phyloP scores from a whole-genome alignment of 2,888 invertebrate genomes.

The Tenthredo distinguenda region DNA sequence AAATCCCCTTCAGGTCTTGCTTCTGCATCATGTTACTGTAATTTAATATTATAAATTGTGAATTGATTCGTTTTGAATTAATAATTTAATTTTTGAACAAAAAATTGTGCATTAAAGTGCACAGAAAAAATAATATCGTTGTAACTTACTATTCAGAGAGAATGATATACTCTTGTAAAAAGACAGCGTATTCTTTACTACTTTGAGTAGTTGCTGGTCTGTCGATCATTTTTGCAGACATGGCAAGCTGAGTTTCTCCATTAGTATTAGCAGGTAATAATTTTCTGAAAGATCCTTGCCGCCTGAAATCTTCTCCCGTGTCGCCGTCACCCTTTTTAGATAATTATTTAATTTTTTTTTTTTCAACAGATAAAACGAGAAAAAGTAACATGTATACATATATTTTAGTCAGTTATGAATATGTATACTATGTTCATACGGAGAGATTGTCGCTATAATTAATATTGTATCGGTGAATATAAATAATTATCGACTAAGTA shows the following conservation, averaged over 20 bases:
- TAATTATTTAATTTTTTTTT: neutral
- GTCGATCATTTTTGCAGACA: slow-evolving; percentile 82
- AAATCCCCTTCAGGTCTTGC: slow-evolving; percentile 92
- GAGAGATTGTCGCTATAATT: neutral
- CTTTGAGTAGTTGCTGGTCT: slow-evolving; percentile 79
- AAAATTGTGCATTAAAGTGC: neutral
- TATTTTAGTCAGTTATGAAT: no score
- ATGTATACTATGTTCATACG: neutral
- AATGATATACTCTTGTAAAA: slow-evolving; percentile 93
- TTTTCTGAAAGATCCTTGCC: slow-evolving; percentile 81
- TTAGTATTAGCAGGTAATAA: slow-evolving; percentile 80
- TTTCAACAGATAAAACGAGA: neutral
- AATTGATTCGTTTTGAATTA: neutral
- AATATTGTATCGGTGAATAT: neutral
- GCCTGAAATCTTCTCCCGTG: slow-evolving; percentile 76
- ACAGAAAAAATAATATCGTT: neutral
- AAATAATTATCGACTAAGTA: neutral
- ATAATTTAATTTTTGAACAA: neutral
- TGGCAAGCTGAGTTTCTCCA: slow-evolving; percentile 81
- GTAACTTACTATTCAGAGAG: slow-evolving; percentile 94
- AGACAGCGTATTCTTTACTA: slow-evolving; percentile 86
- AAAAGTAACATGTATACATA: neutral
- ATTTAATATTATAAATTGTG: slow-evolving; percentile 62
- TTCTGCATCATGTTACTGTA: slow-evolving; percentile 91
- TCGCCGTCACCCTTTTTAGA: slow-evolving; percentile 67